These are phyloP conservation scores for Parambassis ranga DNA, from an alignment of 2,797 vertebrate species.

Conservation along the genomic window DNA sequence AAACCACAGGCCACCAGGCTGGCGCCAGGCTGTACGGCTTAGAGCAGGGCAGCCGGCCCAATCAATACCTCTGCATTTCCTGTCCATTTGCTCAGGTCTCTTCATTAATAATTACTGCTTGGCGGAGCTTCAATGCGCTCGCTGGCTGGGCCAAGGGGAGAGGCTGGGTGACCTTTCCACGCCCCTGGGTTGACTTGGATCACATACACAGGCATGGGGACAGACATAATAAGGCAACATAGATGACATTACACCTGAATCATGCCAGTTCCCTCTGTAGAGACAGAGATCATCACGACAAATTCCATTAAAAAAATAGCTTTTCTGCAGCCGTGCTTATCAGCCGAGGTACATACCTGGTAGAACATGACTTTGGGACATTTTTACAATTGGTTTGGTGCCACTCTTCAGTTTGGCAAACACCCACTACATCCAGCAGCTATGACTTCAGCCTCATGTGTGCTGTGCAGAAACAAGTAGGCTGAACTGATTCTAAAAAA, in stretches of 20 bases:
- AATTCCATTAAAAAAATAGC: slow-evolving; percentile 14
- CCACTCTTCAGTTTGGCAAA: slow-evolving; percentile 41
- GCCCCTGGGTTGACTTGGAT: slow-evolving; percentile 64
- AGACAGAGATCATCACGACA: slow-evolving; percentile 6
- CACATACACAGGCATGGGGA: slow-evolving; percentile 49
- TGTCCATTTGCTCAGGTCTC: slow-evolving; percentile 99
- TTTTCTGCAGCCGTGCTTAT: slow-evolving; percentile 47
- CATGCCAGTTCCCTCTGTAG: background rate
- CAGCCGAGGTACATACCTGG: slow-evolving; percentile 29
- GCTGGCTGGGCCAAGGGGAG: slow-evolving; percentile 83
- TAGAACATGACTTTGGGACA: slow-evolving; percentile 47
- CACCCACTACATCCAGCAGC: slow-evolving; percentile 41
- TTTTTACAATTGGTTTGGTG: slow-evolving; percentile 34
- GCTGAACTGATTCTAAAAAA: slow-evolving; percentile 9
- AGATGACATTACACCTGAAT: slow-evolving; percentile 52
- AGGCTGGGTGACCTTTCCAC: slow-evolving; percentile 86
- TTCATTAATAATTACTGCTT: slow-evolving; percentile 99
- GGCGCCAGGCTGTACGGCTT: slow-evolving; percentile 88
- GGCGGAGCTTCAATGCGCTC: slow-evolving; percentile 90
- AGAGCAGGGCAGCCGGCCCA: slow-evolving; percentile 80
- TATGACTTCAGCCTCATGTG: slow-evolving; percentile 32
- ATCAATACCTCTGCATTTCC: slow-evolving; percentile 99
- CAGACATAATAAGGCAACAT: slow-evolving; percentile 57
- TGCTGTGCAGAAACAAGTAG: slow-evolving; percentile 1
- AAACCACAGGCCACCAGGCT: slow-evolving; percentile 96